These are phyloP conservation scores for Volucella inanis DNA, from an alignment of 2,888 invertebrate species.

Conservation along the genomic window DNA sequence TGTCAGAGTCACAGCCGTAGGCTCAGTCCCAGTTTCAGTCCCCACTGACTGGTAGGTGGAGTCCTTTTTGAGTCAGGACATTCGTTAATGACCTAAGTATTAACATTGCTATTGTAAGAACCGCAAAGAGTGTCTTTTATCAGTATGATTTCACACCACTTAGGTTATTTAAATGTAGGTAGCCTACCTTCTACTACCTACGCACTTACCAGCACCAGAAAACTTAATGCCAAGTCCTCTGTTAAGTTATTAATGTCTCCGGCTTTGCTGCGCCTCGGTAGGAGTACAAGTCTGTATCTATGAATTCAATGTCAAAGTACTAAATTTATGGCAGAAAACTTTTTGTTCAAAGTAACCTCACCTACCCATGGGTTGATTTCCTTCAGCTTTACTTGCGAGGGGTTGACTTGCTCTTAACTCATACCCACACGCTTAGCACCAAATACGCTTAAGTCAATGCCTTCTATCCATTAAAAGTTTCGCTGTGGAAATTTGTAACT, in stretches of 20 bases:
- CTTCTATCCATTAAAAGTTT: conserved; percentile 66
- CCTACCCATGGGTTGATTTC: conserved; percentile 20
- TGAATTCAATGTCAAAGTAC: conserved; percentile 60
- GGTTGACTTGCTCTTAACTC: conserved; percentile 27
- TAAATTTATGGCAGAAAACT: conserved; percentile 65
- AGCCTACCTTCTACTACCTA: not conserved
- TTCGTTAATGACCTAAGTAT: conserved; percentile 50
- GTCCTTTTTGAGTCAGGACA: conserved; percentile 7
- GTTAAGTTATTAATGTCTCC: conserved; percentile 55
- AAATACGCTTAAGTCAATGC: conserved; percentile 2
- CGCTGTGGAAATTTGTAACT: conserved; percentile 57
- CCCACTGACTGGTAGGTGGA: not conserved
- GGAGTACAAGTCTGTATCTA: conserved; percentile 37
- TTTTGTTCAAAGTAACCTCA: conserved; percentile 34
- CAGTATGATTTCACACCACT: conserved; percentile 61
- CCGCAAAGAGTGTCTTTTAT: conserved; percentile 60
- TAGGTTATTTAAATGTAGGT: conserved; percentile 52
- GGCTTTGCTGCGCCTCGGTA: conserved; percentile 12
- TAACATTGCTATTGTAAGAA: conserved; percentile 31
- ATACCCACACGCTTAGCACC: conserved; percentile 13
- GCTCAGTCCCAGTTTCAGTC: not conserved
- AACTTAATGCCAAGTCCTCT: not conserved
- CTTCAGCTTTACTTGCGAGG: not conserved
- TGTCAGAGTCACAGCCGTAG: conserved; percentile 18
- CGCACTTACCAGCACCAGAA: not conserved